A percentile compares a stretch with the other conserved stretches of the same genome.
Conservation (phyloP, 2,797 vertebrate species). For the Salmo trutta region DNA sequence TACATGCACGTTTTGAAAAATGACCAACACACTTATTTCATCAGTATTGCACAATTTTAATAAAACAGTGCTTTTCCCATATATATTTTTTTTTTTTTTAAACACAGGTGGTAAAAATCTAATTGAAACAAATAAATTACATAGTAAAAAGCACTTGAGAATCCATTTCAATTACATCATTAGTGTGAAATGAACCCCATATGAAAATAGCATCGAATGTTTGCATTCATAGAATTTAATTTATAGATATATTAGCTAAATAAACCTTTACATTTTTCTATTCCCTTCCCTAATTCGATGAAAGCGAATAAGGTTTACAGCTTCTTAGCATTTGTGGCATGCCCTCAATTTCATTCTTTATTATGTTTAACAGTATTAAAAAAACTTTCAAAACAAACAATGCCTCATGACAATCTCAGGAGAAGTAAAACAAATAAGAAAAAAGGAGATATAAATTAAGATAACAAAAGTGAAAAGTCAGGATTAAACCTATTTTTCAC, state of each 20-base stretch:
- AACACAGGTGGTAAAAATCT: conserved; percentile 80
- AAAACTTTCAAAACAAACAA: conserved; percentile 25
- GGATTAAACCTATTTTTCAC: conserved; percentile 51
- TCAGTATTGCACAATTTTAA: conserved; percentile 72
- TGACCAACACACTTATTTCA: conserved; percentile 11
- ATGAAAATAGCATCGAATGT: conserved; percentile 85
- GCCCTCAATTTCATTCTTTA: conserved; percentile 51
- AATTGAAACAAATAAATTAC: conserved; percentile 81
- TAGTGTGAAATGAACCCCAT: conserved; percentile 75
- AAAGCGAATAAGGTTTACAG: conserved; percentile 57
- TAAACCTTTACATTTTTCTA: conserved; percentile 57
- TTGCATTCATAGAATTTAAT: conserved; percentile 74
- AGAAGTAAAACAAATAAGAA: conserved; percentile 40
- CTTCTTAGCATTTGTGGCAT: conserved; percentile 41
- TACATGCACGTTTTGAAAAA: neutral
- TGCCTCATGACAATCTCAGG: conserved; percentile 39
- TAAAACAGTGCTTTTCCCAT: conserved; percentile 70
- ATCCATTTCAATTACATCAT: conserved; percentile 66
- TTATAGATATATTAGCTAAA: conserved; percentile 75
- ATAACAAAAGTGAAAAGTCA: conserved; percentile 58
- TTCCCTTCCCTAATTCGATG: conserved; percentile 62
- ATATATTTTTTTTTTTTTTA: conserved; percentile 68
- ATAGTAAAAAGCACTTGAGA: conserved; percentile 81
- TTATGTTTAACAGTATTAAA: conserved; percentile 44
- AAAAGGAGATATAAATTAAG: conserved; percentile 26